Evolutionary conservation across 2,797 vertebrate genomes (phyloP).

Genomic region (Alcedo atthis): DNA sequence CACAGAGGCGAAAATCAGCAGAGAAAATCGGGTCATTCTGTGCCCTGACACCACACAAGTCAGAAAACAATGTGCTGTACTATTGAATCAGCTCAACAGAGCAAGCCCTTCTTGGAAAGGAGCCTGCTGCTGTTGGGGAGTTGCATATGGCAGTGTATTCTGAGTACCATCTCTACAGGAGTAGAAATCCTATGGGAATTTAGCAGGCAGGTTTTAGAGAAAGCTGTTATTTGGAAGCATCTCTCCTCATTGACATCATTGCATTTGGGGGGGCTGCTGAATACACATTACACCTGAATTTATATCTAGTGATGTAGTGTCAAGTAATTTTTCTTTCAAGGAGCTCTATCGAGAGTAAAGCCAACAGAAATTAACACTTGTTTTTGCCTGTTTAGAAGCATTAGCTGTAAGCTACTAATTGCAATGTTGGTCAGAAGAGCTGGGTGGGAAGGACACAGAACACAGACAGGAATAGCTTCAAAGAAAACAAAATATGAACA

Average conservation of each 20-base stretch:
- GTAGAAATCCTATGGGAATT: background rate
- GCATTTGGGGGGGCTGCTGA: background rate
- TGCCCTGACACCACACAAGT: slow-evolving; percentile 40
- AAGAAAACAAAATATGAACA: slow-evolving; percentile 33
- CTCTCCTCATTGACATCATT: background rate
- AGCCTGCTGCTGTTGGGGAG: background rate
- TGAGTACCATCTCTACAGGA: background rate
- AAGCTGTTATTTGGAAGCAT: background rate
- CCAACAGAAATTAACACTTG: background rate
- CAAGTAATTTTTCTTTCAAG: background rate
- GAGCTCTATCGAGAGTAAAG: background rate
- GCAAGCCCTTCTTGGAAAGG: background rate
- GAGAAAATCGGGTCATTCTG: slow-evolving; percentile 37
- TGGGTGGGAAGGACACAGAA: slow-evolving; percentile 10
- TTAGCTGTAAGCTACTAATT: background rate
- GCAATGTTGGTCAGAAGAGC: background rate
- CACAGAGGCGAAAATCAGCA: background rate
- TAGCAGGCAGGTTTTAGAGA: background rate
- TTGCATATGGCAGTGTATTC: background rate
- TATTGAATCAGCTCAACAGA: slow-evolving; percentile 32
- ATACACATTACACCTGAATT: background rate
- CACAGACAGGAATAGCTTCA: slow-evolving; percentile 6
- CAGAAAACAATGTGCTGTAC: slow-evolving; percentile 42
- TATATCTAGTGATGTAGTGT: background rate
- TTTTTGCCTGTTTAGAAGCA: background rate